Conservation (phyloP, 2,888 invertebrate genomes). For the Drosophila recens region DNA sequence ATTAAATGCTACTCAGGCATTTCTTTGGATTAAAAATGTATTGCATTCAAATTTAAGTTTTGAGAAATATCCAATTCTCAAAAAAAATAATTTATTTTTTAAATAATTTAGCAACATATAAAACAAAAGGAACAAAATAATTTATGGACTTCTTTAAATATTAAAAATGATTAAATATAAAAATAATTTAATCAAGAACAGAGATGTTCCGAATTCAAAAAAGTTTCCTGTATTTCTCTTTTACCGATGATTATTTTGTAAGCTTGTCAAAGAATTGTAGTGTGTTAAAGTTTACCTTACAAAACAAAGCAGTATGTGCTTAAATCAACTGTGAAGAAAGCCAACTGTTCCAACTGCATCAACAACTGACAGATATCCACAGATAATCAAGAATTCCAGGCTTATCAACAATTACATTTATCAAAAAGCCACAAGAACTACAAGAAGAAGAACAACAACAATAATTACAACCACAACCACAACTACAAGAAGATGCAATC, state of each 20-base stretch:
- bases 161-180: too few relatives aligned
- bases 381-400: constrained; percentile 9
- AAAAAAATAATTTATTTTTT: too few relatives aligned
- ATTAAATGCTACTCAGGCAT: background rate
- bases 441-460: background rate
- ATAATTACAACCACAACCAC: background rate
- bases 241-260: background rate
- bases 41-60: background rate
- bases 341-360: constrained; percentile 16
- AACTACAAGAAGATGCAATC: constrained; percentile 17
- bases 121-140: too few relatives aligned
- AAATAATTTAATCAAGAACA: too few relatives aligned
- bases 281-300: background rate
- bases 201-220: too few relatives aligned
- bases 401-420: constrained; percentile 36
- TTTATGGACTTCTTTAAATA: too few relatives aligned
- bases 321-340: constrained; percentile 4
- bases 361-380: constrained; percentile 18
- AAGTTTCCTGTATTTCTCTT: background rate
- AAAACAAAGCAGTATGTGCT: background rate
- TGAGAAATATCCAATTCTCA: too few relatives aligned
- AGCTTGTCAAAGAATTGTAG: background rate
- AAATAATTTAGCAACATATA: too few relatives aligned
- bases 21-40: background rate
- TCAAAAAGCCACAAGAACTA: constrained; percentile 7